Evolutionary conservation across 2,113 vertebrate genomes (phyloP).

Genomic region (Piprites chloris): DNA sequence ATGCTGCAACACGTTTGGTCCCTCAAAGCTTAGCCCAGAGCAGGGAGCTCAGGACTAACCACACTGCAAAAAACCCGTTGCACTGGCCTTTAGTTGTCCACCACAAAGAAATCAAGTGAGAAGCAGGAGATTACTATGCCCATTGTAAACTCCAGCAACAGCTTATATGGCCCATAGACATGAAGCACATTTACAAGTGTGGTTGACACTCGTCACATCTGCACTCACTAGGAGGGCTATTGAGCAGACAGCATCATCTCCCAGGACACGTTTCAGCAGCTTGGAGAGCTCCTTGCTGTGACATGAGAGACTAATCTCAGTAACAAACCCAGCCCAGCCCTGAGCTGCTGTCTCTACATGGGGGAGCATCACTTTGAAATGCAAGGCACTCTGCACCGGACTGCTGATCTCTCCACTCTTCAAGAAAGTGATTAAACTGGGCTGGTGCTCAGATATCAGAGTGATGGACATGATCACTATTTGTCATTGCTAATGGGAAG

Average conservation of each 20-base stretch:
- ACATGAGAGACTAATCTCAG: background rate
- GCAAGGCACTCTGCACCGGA: background rate
- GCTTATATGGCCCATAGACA: accelerated
- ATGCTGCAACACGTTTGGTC: background rate
- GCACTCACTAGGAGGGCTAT: background rate
- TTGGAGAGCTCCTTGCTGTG: background rate
- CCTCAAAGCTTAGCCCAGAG: background rate
- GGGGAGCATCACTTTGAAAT: conserved; percentile 13
- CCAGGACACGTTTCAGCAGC: background rate
- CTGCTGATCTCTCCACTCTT: conserved; percentile 20
- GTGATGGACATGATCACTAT: conserved; percentile 59
- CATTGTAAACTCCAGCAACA: background rate
- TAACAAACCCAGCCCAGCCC: background rate
- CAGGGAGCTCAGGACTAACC: background rate
- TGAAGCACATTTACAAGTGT: background rate
- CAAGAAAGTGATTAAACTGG: conserved; percentile 44
- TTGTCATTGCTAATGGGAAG: conserved; percentile 57
- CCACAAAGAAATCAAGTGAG: background rate
- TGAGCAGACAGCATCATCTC: background rate
- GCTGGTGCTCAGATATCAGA: conserved; percentile 45
- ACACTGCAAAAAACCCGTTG: background rate
- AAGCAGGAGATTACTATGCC: background rate
- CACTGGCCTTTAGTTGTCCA: background rate
- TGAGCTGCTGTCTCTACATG: background rate
- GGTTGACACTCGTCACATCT: background rate